Conservation (phyloP, 2,113 vertebrate genomes). For the Tupaia tana region DNA sequence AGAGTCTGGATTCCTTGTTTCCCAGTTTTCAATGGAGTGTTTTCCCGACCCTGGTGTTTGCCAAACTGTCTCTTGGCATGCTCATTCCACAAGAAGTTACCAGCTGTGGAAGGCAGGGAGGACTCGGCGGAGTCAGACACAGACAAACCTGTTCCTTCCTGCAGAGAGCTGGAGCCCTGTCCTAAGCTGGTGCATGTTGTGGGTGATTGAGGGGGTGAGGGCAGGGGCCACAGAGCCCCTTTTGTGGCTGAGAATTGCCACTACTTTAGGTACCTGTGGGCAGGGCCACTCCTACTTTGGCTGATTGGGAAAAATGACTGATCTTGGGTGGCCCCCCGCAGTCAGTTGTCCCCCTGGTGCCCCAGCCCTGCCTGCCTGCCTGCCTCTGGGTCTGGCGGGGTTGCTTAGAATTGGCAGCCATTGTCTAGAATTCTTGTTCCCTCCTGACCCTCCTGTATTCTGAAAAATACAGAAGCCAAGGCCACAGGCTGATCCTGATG, state of each 20-base stretch:
- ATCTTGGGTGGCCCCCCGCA: neutral
- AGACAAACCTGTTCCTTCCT: neutral
- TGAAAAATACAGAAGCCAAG: slow-evolving; percentile 14
- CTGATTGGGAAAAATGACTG: neutral
- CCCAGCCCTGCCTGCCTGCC: neutral
- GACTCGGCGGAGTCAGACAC: rapidly evolving
- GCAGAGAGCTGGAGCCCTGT: neutral
- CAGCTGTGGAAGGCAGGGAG: neutral
- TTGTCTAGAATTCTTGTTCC: neutral
- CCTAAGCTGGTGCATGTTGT: neutral
- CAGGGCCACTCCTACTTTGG: neutral
- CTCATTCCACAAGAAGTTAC: neutral
- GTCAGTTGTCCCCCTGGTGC: neutral
- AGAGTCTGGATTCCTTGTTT: neutral
- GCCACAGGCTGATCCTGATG: neutral
- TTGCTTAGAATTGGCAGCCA: neutral
- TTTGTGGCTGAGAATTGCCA: neutral
- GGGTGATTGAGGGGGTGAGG: neutral
- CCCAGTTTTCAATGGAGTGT: neutral
- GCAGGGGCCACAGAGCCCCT: neutral
- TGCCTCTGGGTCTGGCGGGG: neutral
- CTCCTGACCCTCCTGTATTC: neutral
- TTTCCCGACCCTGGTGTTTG: neutral
- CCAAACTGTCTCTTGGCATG: neutral
- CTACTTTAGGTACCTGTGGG: neutral